phyloP scores from a whole-genome alignment of 2,797 vertebrate genomes.

The Tokudaia muenninki region DNA sequence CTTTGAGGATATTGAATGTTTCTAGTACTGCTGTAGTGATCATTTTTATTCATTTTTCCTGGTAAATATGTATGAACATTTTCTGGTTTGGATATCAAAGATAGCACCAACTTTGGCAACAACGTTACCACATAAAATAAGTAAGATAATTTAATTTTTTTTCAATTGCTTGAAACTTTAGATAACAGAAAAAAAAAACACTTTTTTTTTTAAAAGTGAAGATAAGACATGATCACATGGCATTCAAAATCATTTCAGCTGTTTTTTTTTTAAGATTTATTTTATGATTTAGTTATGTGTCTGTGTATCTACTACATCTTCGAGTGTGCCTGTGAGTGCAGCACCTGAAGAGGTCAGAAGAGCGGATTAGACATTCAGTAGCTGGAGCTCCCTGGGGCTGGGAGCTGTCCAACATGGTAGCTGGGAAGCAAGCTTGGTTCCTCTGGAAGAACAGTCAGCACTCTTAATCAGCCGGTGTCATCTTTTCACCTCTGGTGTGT shows the following conservation, averaged over 20 bases:
- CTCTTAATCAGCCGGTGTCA: no score
- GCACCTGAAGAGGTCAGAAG: neutral
- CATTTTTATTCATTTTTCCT: neutral
- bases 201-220: neutral
- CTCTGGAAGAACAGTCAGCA: neutral
- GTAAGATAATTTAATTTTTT: neutral
- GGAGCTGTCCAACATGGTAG: neutral
- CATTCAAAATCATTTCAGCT: neutral
- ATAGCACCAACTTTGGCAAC: neutral
- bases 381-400: neutral
- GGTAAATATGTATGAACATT: neutral
- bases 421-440: neutral
- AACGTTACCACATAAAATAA: neutral
- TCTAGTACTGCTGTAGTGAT: neutral
- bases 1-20: neutral
- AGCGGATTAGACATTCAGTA: neutral
- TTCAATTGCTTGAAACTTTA: neutral
- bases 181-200: neutral
- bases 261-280: neutral
- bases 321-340: neutral
- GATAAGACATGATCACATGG: neutral
- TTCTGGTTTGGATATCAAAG: conserved; percentile 47
- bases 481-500: neutral
- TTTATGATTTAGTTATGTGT: neutral
- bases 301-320: neutral